A percentile compares a stretch with the other conserved stretches of the same genome.
Conservation (phyloP, 2,113 vertebrate genomes). For the Sciurus niger region DNA sequence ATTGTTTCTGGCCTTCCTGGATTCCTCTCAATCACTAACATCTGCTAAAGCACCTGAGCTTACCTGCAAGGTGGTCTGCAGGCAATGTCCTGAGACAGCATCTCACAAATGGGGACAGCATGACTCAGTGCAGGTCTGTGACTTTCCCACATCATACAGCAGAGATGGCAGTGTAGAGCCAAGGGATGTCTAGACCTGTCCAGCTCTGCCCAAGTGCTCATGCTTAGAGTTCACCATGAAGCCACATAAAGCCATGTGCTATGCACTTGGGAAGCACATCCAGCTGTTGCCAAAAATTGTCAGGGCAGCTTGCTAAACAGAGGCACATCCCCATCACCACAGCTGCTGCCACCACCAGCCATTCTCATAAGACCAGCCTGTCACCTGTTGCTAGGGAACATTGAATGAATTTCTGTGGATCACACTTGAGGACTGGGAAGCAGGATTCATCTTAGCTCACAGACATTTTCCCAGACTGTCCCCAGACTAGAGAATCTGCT, state of each 20-base stretch:
- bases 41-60: neutral
- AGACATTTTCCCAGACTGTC: neutral
- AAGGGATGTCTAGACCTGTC: neutral
- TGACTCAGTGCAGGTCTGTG: neutral
- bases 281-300: neutral
- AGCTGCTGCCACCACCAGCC: rapidly evolving
- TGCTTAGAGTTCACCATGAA: neutral
- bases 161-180: neutral
- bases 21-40: neutral
- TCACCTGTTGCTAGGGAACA: neutral
- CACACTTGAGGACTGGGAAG: neutral
- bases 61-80: neutral
- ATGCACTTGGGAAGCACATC: neutral
- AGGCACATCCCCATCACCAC: neutral
- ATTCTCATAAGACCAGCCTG: neutral
- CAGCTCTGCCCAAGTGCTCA: too few relatives aligned
- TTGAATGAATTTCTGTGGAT: neutral
- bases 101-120: rapidly evolving
- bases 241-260: neutral
- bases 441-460: neutral
- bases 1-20: neutral
- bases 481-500: neutral
- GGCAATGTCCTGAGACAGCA: neutral
- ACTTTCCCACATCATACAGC: neutral
- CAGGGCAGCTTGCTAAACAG: neutral